Percentiles rank a stretch among this genome's conserved stretches.
Evolutionary conservation across 2,888 invertebrate species (phyloP).

Genomic region (Drosophila ezoana): DNA sequence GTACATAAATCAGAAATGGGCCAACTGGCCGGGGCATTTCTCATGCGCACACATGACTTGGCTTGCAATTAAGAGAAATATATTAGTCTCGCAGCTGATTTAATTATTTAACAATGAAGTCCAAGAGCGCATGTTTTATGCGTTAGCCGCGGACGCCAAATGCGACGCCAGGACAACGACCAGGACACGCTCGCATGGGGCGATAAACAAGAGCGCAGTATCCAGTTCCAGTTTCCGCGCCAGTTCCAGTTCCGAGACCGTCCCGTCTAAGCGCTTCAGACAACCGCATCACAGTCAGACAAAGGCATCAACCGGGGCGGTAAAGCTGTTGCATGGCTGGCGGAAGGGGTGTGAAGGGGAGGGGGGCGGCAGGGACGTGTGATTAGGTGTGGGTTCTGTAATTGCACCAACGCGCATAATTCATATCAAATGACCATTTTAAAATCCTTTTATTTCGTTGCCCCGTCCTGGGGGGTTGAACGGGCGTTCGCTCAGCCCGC

Average conservation of each 20-base stretch:
- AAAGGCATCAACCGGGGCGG: constrained; percentile 66
- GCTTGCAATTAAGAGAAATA: constrained; percentile 82
- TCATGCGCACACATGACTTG: constrained; percentile 54
- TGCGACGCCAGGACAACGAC: constrained; percentile 12
- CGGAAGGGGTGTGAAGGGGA: neutral
- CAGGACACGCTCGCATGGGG: constrained; percentile 1
- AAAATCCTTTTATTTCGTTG: constrained; percentile 84
- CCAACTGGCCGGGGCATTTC: constrained; percentile 59
- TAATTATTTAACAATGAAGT: constrained; percentile 84
- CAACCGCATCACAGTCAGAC: constrained; percentile 78
- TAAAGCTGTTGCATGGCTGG: neutral
- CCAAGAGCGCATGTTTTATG: constrained; percentile 53
- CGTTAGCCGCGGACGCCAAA: constrained; percentile 4
- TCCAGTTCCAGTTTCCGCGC: neutral
- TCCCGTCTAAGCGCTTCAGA: constrained; percentile 56
- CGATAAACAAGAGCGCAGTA: constrained; percentile 48
- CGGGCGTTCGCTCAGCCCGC: constrained; percentile 23
- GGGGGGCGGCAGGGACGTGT: constrained; percentile 5
- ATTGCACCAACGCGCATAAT: constrained; percentile 84
- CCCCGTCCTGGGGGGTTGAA: constrained; percentile 51
- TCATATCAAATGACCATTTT: constrained; percentile 85
- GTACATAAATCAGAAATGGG: constrained; percentile 67
- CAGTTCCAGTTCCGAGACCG: constrained; percentile 8
- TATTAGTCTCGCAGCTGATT: constrained; percentile 83
- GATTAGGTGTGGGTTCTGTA: constrained; percentile 68